Conservation (phyloP, 2,888 invertebrate genomes). For the Griposia aprilina region DNA sequence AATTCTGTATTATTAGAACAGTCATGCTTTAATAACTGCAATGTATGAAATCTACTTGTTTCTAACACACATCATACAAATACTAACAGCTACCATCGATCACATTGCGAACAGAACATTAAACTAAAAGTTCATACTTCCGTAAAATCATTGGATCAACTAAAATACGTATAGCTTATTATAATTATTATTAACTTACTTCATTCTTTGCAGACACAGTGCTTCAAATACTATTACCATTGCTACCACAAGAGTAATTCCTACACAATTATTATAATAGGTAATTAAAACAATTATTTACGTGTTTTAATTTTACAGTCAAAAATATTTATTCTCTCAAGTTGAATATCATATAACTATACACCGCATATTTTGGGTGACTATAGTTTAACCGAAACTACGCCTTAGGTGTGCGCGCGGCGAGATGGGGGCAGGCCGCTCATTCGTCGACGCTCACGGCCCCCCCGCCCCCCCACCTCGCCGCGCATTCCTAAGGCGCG, state of each 20-base stretch:
- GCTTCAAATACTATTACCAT: constrained; percentile 6
- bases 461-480: not conserved
- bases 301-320: not conserved
- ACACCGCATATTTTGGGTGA: not conserved
- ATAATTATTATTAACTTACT: constrained; percentile 14
- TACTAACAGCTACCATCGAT: not conserved
- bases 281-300: constrained; percentile 10
- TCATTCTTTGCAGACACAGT: constrained; percentile 18
- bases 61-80: not conserved
- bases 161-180: constrained; percentile 42
- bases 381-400: not conserved
- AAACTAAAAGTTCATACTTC: constrained; percentile 48
- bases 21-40: constrained; percentile 7
- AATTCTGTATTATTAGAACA: constrained; percentile 1
- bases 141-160: constrained; percentile 42
- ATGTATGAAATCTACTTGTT: constrained; percentile 30
- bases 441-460: not conserved
- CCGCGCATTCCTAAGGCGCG: not conserved
- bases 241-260: constrained; percentile 12
- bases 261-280: constrained; percentile 19
- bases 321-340: not conserved
- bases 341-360: constrained; percentile 8
- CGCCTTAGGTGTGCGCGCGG: not conserved
- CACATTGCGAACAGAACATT: constrained; percentile 22
- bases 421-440: not conserved